A percentile compares a stretch with the other conserved stretches of the same genome.
Evolutionary conservation across 1,140 invertebrate species (phyloP).

Genomic region (Coenobita brevimanus): DNA sequence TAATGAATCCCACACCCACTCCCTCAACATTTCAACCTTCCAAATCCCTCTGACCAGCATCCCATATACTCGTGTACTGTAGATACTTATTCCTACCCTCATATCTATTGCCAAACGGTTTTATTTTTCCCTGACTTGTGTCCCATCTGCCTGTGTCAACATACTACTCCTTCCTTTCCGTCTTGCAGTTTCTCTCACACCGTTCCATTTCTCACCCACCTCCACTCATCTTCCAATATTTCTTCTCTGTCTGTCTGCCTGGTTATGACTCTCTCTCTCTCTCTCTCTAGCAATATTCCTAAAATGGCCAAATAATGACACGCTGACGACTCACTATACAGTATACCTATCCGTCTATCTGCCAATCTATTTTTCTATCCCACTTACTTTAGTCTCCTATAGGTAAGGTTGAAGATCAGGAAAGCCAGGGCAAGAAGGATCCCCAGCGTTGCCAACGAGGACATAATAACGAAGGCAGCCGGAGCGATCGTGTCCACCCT

Average conservation of each 20-base stretch:
- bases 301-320: too few relatives aligned
- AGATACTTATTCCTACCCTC: neutral
- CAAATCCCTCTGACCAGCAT: too few relatives aligned
- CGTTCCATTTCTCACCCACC: neutral
- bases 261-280: neutral
- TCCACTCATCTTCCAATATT: neutral
- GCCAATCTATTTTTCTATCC: too few relatives aligned
- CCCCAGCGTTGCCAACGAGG: constrained; percentile 82
- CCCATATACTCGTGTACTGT: neutral
- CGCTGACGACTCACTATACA: too few relatives aligned
- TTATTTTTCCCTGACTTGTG: neutral
- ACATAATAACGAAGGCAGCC: constrained; percentile 81
- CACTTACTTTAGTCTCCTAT: constrained; percentile 87
- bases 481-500: constrained; percentile 84
- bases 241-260: neutral
- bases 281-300: neutral
- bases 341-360: too few relatives aligned
- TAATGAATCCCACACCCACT: too few relatives aligned
- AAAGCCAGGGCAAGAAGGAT: constrained; percentile 86
- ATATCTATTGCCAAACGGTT: neutral
- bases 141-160: neutral
- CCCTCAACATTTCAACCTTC: too few relatives aligned
- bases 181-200: neutral
- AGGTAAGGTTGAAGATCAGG: constrained; percentile 89
- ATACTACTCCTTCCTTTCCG: neutral